Conservation (phyloP, 2,888 invertebrate genomes). For the Eumerus sabulonum region DNA sequence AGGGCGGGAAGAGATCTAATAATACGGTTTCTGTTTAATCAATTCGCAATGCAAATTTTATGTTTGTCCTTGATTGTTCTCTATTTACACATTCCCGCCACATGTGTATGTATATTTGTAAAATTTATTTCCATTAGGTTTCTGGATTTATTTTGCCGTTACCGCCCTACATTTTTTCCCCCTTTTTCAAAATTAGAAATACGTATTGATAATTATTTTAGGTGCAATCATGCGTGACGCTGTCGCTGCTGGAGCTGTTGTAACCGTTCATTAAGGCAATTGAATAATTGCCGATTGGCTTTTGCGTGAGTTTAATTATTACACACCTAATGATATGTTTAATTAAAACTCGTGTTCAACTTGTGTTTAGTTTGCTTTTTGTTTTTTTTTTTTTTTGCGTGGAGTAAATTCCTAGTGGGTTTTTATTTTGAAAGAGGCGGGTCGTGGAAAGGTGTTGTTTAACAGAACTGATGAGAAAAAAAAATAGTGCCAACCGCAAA, state of each 20-base stretch:
- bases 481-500: no score
- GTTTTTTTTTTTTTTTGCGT: no score
- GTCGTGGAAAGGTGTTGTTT: no score
- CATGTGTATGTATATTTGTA: constrained; percentile 43
- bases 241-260: background rate
- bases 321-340: constrained; percentile 34
- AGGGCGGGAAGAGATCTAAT: background rate
- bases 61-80: constrained; percentile 47
- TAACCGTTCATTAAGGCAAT: constrained; percentile 47
- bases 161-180: constrained; percentile 12
- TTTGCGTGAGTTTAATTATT: constrained; percentile 23
- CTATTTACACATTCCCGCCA: constrained; percentile 47
- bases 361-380: constrained; percentile 3
- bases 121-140: constrained; percentile 51
- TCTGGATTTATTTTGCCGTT: constrained; percentile 35
- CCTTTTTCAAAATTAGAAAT: constrained; percentile 32
- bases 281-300: constrained; percentile 39
- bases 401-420: no score
- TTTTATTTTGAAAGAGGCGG: no score
- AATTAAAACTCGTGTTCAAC: constrained; percentile 37
- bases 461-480: no score
- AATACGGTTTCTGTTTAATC: constrained; percentile 23
- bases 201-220: constrained; percentile 38
- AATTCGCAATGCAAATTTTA: constrained; percentile 33
- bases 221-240: constrained; percentile 21